Base-by-base conservation (phyloP, 2,888 invertebrate genomes). In the Tortrix viridana region DNA sequence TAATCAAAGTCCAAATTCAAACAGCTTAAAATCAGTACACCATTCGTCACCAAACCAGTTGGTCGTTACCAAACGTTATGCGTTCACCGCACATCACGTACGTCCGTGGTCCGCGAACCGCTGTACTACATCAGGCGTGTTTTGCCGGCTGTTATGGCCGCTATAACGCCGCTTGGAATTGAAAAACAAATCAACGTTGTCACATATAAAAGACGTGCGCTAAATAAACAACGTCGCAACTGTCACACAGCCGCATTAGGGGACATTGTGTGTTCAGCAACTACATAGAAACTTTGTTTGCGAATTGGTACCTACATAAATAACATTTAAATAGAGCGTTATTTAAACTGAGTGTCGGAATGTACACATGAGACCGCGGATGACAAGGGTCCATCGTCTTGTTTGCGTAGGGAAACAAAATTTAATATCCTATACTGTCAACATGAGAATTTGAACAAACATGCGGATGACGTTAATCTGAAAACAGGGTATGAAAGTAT, bases 381-480 rank as follows among this genome's bases (percentile, higher is more conserved):
- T 85, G 86, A 85, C 83, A 75, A 84, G 86, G 85, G 85, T 85
- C 69, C 67, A 67, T 72, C 72, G 73, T 56, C 55, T 60, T 82
- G 81, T 82, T 82, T 82, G 79, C 72, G 72, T 72, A 72, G 67
- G 72, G 74, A 74, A 81, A 82, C 83, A 74, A 76, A 79, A 83
- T 83, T 85, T 85, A 84, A 85, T 85, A 85, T 83, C 80, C 80
- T 76, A 72, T 72, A 69, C 73, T 71, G 77, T 75, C 76, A 73
- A 77, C 74, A 72, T 74, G 76, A 77, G 73, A 73, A 75, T 76
- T 76, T 77, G 70, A 69, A 74, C 69, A 62, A 62, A 65, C 56
- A 56, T 62, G 32, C 5, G 20, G 23, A 16, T 63, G 44, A 56
- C 49, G 32, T 56, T 57, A 46, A 62, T 57, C 50, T 62, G 20